Conservation (phyloP, 2,888 invertebrate genomes). For the Tetranychus truncatus region DNA sequence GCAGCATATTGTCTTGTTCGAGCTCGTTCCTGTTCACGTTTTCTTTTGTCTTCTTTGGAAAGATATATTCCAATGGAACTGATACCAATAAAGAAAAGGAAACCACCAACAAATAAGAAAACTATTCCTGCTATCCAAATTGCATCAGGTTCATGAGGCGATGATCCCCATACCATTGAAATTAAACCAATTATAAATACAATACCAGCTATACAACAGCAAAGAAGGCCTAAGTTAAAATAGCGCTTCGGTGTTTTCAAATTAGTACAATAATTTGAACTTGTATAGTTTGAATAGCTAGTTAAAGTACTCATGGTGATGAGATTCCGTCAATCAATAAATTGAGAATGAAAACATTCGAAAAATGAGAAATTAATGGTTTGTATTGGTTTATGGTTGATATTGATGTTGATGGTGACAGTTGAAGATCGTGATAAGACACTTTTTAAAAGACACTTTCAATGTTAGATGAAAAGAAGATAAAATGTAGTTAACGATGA, state of each 20-base stretch:
- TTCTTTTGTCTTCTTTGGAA: conserved; percentile 26
- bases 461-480: too few species aligned
- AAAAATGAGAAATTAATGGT: too few species aligned
- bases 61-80: conserved; percentile 27
- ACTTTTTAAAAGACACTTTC: too few species aligned
- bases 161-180: conserved; percentile 26
- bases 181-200: conserved; percentile 26
- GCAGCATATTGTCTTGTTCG: conserved; percentile 26
- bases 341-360: too few species aligned
- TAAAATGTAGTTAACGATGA: too few species aligned
- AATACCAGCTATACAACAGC: conserved; percentile 25
- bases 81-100: conserved; percentile 27
- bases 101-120: conserved; percentile 24
- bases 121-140: conserved; percentile 28
- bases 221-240: conserved; percentile 25
- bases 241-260: conserved; percentile 26
- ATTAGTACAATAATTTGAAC: background rate
- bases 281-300: conserved; percentile 16
- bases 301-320: conserved; percentile 19
- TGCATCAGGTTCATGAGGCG: conserved; percentile 26
- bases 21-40: conserved; percentile 24
- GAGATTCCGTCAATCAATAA: too few species aligned
- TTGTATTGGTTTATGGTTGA: too few species aligned
- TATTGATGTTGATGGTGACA: too few species aligned
- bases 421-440: too few species aligned